Conservation (phyloP, 2,113 vertebrate species). For the Pterophyllum scalare region DNA sequence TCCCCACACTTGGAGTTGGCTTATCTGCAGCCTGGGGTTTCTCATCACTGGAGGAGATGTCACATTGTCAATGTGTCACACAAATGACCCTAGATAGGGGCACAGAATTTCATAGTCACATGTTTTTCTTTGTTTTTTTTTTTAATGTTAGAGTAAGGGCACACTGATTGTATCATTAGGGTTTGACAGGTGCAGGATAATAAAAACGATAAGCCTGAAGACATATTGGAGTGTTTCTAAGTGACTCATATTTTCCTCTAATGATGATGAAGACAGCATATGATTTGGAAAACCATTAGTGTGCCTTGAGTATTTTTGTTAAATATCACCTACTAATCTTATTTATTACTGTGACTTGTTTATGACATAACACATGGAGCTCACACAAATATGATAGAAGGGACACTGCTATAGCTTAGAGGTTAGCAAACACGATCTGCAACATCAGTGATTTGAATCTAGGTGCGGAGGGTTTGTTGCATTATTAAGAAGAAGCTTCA, state of each 20-base stretch:
- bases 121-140: neutral
- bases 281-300: constrained; percentile 28
- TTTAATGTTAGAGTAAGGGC: neutral
- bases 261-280: constrained; percentile 39
- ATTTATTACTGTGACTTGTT: neutral
- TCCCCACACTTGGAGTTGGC: neutral
- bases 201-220: constrained; percentile 24
- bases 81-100: constrained; percentile 10
- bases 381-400: neutral
- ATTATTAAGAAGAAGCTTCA: neutral
- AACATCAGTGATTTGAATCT: neutral
- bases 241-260: constrained; percentile 45
- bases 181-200: constrained; percentile 54
- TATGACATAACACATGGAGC: neutral
- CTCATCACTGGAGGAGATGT: constrained; percentile 17
- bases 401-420: neutral
- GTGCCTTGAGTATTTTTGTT: neutral
- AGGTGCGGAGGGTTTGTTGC: neutral
- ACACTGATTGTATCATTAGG: neutral
- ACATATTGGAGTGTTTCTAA: constrained; percentile 21
- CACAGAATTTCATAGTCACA: neutral
- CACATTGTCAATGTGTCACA: constrained; percentile 30
- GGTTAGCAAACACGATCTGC: neutral
- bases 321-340: neutral
- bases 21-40: constrained; percentile 30